A percentile compares a stretch with the other conserved stretches of the same genome.
These are phyloP conservation scores for Callospermophilus lateralis DNA, from an alignment of 2,113 vertebrate genomes.

Conservation along the genomic window DNA sequence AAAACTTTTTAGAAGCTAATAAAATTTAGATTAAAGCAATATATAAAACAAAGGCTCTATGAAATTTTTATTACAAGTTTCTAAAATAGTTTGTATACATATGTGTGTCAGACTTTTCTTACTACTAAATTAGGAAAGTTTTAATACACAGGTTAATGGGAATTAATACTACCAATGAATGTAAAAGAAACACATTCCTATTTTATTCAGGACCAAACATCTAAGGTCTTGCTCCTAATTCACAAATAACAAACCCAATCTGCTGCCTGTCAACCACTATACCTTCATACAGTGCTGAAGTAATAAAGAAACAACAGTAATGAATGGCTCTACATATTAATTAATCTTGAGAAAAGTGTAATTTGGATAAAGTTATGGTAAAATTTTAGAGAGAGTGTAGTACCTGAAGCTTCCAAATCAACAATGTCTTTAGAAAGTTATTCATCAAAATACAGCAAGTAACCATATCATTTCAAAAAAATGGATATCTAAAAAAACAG, in stretches of 20 bases:
- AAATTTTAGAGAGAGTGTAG: neutral
- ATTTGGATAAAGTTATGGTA: neutral
- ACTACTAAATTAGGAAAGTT: neutral
- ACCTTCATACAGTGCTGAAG: neutral
- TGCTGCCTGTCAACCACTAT: neutral
- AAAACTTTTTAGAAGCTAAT: neutral
- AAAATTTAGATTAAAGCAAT: conserved; percentile 7
- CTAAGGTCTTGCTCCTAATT: neutral
- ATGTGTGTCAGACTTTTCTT: neutral
- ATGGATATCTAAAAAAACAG: neutral
- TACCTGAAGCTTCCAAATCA: neutral
- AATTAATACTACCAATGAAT: neutral
- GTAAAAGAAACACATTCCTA: neutral
- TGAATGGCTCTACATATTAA: neutral
- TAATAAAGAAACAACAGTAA: neutral
- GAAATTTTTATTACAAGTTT: conserved; percentile 39
- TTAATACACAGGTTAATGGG: neutral
- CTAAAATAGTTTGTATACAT: neutral
- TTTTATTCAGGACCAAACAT: neutral
- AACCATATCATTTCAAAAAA: neutral
- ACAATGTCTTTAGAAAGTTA: neutral
- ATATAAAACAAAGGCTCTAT: neutral
- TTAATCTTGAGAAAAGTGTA: neutral
- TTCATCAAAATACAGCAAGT: neutral
- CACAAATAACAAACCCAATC: neutral